Percentiles rank a stretch among this genome's conserved stretches.
These are phyloP conservation scores for Eulemur mongoz DNA, from an alignment of 2,797 vertebrate genomes.

Conservation along the genomic window DNA sequence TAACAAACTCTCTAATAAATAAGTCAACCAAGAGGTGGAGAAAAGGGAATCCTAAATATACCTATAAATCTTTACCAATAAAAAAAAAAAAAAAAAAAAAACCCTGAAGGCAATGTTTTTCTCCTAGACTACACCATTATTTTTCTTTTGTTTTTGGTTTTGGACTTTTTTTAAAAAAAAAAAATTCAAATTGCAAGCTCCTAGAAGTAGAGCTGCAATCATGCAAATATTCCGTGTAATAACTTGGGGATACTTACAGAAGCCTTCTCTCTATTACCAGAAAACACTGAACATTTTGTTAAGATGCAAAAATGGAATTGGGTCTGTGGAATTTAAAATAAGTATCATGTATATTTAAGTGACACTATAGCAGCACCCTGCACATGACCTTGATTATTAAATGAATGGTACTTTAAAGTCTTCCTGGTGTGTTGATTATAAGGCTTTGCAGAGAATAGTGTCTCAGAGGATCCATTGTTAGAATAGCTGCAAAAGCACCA, in stretches of 20 bases:
- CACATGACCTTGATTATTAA: slow-evolving; percentile 20
- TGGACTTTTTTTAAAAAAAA: neutral
- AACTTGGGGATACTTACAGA: neutral
- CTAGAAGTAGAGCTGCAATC: neutral
- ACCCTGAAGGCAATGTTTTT: neutral
- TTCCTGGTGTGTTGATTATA: neutral
- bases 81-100: neutral
- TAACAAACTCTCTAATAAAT: neutral
- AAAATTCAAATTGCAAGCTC: neutral
- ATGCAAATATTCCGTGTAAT: neutral
- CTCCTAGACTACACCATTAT: neutral
- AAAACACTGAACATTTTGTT: slow-evolving; percentile 12
- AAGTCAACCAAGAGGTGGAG: neutral
- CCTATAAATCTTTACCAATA: neutral
- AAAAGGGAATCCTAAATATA: neutral
- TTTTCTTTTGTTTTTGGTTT: neutral
- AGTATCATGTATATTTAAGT: slow-evolving; percentile 24
- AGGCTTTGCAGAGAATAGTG: neutral
- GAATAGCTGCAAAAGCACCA: neutral
- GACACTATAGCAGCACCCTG: neutral
- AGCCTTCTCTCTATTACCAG: neutral
- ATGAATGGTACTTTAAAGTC: neutral
- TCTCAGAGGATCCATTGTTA: neutral
- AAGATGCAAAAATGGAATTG: slow-evolving; percentile 15
- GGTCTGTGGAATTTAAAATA: slow-evolving; percentile 18